Evolutionary conservation across 2,113 vertebrate genomes (phyloP).

Genomic region (Indri indri): DNA sequence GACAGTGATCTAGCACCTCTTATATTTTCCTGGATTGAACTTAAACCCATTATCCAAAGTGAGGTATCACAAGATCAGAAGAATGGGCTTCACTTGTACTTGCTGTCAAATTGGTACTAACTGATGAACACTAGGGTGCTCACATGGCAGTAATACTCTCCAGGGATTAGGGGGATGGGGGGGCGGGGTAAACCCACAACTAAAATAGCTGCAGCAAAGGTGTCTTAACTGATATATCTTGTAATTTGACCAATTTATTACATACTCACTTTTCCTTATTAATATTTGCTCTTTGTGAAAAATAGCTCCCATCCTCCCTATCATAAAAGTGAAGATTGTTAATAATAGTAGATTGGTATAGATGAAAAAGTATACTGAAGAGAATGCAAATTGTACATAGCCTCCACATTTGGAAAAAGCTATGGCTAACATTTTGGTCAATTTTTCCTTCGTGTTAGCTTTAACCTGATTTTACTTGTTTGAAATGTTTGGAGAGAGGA

Average conservation of each 20-base stretch:
- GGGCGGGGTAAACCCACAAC: too few relatives aligned
- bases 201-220: background rate
- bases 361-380: background rate
- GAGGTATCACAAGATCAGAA: too few relatives aligned
- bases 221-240: background rate
- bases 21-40: too few relatives aligned
- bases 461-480: background rate
- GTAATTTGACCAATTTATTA: background rate
- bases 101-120: too few relatives aligned
- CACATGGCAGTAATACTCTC: too few relatives aligned
- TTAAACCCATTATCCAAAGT: too few relatives aligned
- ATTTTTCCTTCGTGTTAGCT: background rate
- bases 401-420: background rate
- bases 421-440: background rate
- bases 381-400: background rate
- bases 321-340: background rate
- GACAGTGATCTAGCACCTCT: too few relatives aligned
- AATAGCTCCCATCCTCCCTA: background rate
- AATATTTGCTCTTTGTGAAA: constrained; percentile 12
- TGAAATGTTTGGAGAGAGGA: background rate
- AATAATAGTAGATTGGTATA: background rate
- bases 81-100: too few relatives aligned
- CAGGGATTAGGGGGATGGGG: too few relatives aligned
- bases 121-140: too few relatives aligned
- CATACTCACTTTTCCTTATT: background rate